Evolutionary conservation across 2,113 vertebrate species (phyloP).

Genomic region (Antigone vipio): DNA sequence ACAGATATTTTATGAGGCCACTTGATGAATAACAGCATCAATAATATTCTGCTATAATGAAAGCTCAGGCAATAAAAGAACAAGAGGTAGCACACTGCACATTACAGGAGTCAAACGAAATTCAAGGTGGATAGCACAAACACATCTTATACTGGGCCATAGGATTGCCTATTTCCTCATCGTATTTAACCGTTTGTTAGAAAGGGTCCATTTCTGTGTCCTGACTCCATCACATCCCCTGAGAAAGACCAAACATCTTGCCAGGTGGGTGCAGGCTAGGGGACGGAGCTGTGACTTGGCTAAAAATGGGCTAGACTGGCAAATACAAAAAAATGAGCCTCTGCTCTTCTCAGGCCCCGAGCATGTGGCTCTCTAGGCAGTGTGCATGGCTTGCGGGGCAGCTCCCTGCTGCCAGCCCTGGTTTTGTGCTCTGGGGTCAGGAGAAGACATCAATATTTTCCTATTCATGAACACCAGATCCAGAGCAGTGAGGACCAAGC

Average conservation of each 20-base stretch:
- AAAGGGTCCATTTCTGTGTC: background rate
- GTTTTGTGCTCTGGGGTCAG: background rate
- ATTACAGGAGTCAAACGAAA: background rate
- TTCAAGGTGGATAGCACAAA: background rate
- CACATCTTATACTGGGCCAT: background rate
- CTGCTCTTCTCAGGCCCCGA: background rate
- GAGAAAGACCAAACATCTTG: background rate
- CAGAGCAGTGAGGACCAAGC: background rate
- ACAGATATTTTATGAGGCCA: background rate
- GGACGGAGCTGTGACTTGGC: background rate
- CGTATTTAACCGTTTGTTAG: background rate
- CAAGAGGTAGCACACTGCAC: background rate
- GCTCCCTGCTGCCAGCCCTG: background rate
- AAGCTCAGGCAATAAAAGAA: background rate
- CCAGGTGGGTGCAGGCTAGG: background rate
- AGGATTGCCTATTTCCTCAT: background rate
- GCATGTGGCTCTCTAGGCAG: background rate
- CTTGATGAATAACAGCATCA: background rate
- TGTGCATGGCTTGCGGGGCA: rapidly evolving
- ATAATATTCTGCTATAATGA: background rate
- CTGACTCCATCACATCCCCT: background rate
- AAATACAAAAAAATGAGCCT: background rate
- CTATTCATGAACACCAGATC: background rate
- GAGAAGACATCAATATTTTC: background rate
- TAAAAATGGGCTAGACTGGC: background rate